phyloP scores from a whole-genome alignment of 1,140 invertebrate species.

The Drosophila suzukii region DNA sequence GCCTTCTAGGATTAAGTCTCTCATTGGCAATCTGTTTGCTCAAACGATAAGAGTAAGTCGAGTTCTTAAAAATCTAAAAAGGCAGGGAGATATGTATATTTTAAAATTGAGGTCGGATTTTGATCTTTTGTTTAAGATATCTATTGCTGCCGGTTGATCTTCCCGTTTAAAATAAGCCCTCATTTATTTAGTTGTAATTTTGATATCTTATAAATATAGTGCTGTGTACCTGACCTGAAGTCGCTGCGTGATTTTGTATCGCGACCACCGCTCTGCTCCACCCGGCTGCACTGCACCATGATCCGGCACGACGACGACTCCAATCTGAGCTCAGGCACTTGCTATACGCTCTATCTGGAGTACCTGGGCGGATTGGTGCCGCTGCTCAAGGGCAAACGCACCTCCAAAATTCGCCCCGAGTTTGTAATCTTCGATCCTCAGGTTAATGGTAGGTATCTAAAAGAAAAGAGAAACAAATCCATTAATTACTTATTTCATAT shows the following conservation, averaged over 20 bases:
- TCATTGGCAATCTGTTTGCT: slow-evolving; percentile 95
- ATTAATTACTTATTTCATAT: background rate
- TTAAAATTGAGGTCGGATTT: no score
- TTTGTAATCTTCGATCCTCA: slow-evolving; percentile 99
- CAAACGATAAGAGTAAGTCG: slow-evolving; percentile 95
- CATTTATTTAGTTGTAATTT: no score
- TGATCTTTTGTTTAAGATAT: no score
- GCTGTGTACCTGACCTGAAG: slow-evolving; percentile 95
- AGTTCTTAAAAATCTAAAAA: background rate
- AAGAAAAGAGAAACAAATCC: background rate
- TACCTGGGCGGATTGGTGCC: slow-evolving; percentile 98
- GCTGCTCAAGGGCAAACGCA: slow-evolving; percentile 96
- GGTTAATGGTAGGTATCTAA: slow-evolving; percentile 87
- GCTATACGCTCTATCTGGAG: slow-evolving; percentile 98
- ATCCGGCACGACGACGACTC: slow-evolving; percentile 95
- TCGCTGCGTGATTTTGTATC: slow-evolving; percentile 97
- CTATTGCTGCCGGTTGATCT: no score
- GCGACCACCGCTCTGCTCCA: slow-evolving; percentile 92
- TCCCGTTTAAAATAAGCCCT: no score
- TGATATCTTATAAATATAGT: slow-evolving; percentile 84
- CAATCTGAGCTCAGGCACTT: slow-evolving; percentile 88
- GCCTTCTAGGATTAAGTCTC: slow-evolving; percentile 92
- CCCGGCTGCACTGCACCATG: slow-evolving; percentile 97
- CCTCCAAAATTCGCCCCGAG: slow-evolving; percentile 98
- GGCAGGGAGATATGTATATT: no score